Evolutionary conservation across 2,888 invertebrate species (phyloP).

Genomic region (Eupsilia transversa): DNA sequence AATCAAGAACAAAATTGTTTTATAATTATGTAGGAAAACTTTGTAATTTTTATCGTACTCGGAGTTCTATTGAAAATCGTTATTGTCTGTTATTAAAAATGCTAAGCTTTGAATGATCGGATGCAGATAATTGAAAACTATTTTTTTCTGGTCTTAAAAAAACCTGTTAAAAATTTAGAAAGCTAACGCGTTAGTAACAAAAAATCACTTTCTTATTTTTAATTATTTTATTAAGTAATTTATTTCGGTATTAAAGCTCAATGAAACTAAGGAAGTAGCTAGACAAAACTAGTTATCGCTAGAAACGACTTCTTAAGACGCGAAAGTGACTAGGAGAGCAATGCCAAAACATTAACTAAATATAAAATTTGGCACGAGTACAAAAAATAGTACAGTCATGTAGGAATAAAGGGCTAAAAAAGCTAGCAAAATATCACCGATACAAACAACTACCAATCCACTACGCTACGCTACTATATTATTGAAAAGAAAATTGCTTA

Average conservation of each 20-base stretch:
- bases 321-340: background rate
- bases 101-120: background rate
- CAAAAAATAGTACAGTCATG: constrained; percentile 20
- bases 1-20: background rate
- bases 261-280: constrained; percentile 12
- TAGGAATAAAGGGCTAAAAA: background rate
- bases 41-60: constrained; percentile 15
- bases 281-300: background rate
- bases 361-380: constrained; percentile 47
- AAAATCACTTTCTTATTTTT: background rate
- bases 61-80: constrained; percentile 29
- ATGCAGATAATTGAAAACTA: background rate
- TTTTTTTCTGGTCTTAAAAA: too few species aligned
- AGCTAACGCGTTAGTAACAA: background rate
- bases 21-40: background rate
- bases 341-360: constrained; percentile 49
- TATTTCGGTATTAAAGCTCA: background rate
- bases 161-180: background rate
- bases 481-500: too few species aligned
- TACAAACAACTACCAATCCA: background rate
- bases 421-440: background rate
- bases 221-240: background rate
- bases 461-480: too few species aligned
- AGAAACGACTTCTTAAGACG: constrained; percentile 20
- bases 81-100: constrained; percentile 23